A percentile compares a stretch with the other conserved stretches of the same genome.
phyloP scores from a whole-genome alignment of 2,888 invertebrate species.

The Actias luna region DNA sequence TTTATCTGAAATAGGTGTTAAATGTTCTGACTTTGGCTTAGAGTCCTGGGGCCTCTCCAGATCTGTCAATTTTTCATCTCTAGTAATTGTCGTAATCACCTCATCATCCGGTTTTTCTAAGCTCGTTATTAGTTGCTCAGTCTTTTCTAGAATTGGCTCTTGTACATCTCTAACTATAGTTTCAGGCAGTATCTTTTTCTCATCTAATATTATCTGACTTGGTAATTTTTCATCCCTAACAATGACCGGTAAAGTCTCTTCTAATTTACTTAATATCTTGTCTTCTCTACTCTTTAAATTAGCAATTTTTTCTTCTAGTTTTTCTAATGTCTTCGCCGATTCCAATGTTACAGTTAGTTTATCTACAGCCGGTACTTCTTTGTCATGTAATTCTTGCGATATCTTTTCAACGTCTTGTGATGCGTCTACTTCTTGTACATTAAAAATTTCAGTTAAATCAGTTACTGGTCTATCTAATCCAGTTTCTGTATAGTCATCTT shows the following conservation, averaged over 20 bases:
- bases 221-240: background rate
- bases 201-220: background rate
- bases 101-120: slow-evolving; percentile 9
- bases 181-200: slow-evolving; percentile 51
- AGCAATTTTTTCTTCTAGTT: slow-evolving; percentile 70
- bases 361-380: slow-evolving; percentile 32
- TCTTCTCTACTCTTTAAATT: slow-evolving; percentile 61
- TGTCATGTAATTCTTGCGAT: background rate
- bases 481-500: background rate
- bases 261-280: slow-evolving; percentile 23
- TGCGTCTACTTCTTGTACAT: background rate
- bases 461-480: background rate
- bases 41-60: background rate
- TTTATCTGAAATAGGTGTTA: background rate
- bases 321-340: slow-evolving; percentile 70
- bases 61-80: background rate
- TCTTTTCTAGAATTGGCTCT: slow-evolving; percentile 11
- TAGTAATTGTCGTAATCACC: slow-evolving; percentile 3
- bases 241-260: background rate
- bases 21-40: background rate
- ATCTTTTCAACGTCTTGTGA: background rate
- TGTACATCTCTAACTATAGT: slow-evolving; percentile 21
- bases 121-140: slow-evolving; percentile 17
- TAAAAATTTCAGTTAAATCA: background rate
- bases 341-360: slow-evolving; percentile 55